Conservation (phyloP, 2,888 invertebrate genomes). For the Leucozona laternaria region DNA sequence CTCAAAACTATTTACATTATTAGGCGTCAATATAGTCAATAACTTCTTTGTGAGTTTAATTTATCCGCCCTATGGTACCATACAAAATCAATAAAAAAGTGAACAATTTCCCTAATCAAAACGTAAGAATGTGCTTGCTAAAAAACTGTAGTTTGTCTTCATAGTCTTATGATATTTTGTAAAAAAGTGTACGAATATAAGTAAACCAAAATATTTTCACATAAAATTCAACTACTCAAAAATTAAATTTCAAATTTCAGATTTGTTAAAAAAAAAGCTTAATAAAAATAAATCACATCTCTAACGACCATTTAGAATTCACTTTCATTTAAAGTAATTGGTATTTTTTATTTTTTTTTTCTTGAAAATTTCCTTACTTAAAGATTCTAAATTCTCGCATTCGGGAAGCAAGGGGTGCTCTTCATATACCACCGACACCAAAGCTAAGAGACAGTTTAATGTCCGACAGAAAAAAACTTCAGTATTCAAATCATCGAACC, state of each 20-base stretch:
- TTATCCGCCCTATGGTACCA: too few relatives aligned
- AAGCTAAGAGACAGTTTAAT: not conserved
- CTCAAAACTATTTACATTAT: too few relatives aligned
- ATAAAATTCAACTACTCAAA: not conserved
- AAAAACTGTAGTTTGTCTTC: too few relatives aligned
- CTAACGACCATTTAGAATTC: not conserved
- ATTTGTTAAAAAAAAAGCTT: not conserved
- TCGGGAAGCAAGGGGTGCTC: not conserved
- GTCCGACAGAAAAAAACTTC: conserved; percentile 33
- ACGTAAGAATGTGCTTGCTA: too few relatives aligned
- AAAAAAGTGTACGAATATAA: too few relatives aligned
- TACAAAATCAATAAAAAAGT: too few relatives aligned
- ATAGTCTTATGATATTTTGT: too few relatives aligned
- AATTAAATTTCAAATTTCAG: not conserved
- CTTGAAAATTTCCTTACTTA: not conserved
- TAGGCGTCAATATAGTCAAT: too few relatives aligned
- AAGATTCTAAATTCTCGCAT: not conserved
- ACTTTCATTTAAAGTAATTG: not conserved
- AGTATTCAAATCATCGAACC: conserved; percentile 70
- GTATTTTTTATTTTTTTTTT: not conserved
- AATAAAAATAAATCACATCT: conserved; percentile 4
- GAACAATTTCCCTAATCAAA: too few relatives aligned
- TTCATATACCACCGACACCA: not conserved
- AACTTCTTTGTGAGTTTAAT: too few relatives aligned
- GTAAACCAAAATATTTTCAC: too few relatives aligned